These are phyloP conservation scores for Acronicta aceris DNA, from an alignment of 2,888 invertebrate species.

Conservation along the genomic window DNA sequence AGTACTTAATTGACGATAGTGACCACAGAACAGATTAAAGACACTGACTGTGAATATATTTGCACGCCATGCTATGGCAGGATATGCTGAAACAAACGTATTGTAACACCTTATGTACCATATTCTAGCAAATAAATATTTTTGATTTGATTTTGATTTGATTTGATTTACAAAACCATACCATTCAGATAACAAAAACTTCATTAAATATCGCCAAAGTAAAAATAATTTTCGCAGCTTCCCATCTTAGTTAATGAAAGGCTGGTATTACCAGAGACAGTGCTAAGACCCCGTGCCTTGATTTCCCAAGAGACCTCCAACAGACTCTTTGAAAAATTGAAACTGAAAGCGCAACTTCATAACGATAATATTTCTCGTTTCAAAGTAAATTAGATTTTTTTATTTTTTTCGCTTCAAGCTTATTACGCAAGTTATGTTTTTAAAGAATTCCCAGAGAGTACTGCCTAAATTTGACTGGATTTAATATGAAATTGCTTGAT, in stretches of 20 bases:
- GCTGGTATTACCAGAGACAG: constrained; percentile 53
- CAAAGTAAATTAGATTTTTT: constrained; percentile 48
- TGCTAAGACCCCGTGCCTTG: constrained; percentile 57
- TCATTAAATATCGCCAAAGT: constrained; percentile 17
- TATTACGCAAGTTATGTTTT: constrained; percentile 39
- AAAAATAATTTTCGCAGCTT: constrained; percentile 28
- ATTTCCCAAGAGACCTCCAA: constrained; percentile 65
- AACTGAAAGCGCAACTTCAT: constrained; percentile 58
- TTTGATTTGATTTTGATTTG: no score
- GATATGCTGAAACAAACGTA: no score
- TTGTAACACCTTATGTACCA: no score
- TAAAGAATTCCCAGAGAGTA: constrained; percentile 44
- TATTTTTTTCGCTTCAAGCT: constrained; percentile 38
- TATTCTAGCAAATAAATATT: no score
- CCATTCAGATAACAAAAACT: background rate
- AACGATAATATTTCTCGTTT: constrained; percentile 57
- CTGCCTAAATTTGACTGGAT: constrained; percentile 24
- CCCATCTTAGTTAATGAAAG: constrained; percentile 55
- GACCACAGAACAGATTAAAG: no score
- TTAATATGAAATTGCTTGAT: constrained; percentile 30
- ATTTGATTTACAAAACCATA: no score
- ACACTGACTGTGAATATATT: no score
- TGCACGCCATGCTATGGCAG: no score
- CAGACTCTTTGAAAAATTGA: constrained; percentile 66
- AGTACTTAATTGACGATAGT: no score